phyloP scores from a whole-genome alignment of 2,797 vertebrate genomes.

The Pantherophis vulpinus region DNA sequence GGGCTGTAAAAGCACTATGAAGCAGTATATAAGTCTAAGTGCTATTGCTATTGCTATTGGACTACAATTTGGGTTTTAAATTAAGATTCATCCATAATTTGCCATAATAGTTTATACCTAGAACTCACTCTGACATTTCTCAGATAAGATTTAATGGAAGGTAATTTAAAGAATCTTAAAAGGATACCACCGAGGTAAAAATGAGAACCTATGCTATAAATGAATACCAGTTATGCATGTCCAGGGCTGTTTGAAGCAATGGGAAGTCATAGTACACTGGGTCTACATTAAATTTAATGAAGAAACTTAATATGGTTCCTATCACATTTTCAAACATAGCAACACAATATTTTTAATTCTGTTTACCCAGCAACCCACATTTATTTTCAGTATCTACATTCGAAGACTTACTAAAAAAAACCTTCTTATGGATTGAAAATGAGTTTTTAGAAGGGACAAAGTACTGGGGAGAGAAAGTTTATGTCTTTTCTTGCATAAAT shows the following conservation, averaged over 20 bases:
- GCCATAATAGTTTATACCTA: neutral
- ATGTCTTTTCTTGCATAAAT: neutral
- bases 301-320: neutral
- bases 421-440: neutral
- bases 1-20: too few species aligned
- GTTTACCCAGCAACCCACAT: neutral
- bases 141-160: neutral
- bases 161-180: neutral
- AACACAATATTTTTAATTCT: neutral
- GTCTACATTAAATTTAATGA: neutral
- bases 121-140: neutral
- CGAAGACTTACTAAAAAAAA: neutral
- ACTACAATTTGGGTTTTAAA: neutral
- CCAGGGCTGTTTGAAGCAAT: neutral
- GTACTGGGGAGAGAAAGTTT: neutral
- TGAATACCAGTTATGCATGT: neutral
- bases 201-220: neutral
- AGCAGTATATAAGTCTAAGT: too few species aligned
- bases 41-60: too few species aligned
- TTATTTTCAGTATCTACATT: neutral
- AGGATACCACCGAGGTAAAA: neutral
- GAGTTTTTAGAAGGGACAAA: neutral
- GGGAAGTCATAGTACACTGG: neutral
- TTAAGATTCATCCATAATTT: neutral
- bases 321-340: neutral